These are phyloP conservation scores for Sminthurides aquaticus DNA, from an alignment of 2,888 invertebrate species.

Conservation along the genomic window DNA sequence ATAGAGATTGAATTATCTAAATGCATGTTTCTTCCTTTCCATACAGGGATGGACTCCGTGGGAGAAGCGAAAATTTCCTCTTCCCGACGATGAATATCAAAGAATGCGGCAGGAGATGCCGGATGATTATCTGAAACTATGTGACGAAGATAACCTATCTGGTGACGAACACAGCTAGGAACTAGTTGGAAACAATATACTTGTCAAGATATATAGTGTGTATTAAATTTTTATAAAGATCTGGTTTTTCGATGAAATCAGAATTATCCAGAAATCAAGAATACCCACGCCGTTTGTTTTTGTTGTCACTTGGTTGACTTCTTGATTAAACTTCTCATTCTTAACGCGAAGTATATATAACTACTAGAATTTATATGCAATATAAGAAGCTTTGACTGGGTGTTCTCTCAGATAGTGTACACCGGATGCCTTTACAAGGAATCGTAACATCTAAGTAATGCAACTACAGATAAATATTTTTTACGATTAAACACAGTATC, in stretches of 20 bases:
- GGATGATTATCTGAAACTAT: slow-evolving; percentile 15
- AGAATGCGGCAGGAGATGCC: slow-evolving; percentile 18
- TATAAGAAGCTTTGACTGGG: slow-evolving; percentile 24
- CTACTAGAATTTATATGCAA: neutral
- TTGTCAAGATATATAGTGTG: slow-evolving; percentile 20
- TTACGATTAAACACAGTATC: neutral
- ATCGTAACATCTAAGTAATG: neutral
- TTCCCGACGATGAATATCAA: slow-evolving; percentile 16
- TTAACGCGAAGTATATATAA: no score
- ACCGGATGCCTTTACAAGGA: slow-evolving; percentile 19
- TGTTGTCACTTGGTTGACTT: no score
- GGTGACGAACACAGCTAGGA: slow-evolving; percentile 19
- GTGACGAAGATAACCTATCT: slow-evolving; percentile 16
- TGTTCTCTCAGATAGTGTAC: slow-evolving; percentile 20
- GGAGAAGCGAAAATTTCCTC: slow-evolving; percentile 19
- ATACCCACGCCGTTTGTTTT: slow-evolving; percentile 7
- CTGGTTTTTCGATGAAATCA: no score
- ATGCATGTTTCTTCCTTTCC: no score
- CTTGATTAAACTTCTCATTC: no score
- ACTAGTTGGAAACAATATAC: slow-evolving; percentile 7
- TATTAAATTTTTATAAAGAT: slow-evolving; percentile 18
- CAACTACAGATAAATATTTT: neutral
- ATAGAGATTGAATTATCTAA: neutral
- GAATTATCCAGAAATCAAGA: slow-evolving; percentile 10
- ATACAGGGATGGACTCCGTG: slow-evolving; percentile 12